Evolutionary conservation across 2,888 invertebrate species (phyloP).

Genomic region (Drosophila kanekoi): DNA sequence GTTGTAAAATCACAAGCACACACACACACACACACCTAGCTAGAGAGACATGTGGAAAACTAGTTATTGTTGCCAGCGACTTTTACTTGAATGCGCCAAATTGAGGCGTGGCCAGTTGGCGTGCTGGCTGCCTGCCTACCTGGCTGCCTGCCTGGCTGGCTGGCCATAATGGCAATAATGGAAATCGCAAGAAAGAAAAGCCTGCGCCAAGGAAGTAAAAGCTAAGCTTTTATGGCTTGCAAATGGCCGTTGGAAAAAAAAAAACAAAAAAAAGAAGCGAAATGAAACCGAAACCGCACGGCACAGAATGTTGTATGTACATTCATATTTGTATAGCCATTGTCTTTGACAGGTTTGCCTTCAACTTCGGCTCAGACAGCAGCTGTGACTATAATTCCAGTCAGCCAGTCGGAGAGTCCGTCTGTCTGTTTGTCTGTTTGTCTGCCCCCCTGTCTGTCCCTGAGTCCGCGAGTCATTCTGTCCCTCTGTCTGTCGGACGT

Average conservation of each 20-base stretch:
- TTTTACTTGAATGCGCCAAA: conserved; percentile 73
- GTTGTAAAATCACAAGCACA: conserved; percentile 58
- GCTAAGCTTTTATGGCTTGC: conserved; percentile 35
- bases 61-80: conserved; percentile 70
- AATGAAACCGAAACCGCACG: conserved; percentile 25
- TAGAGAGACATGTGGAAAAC: conserved; percentile 31
- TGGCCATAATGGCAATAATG: conserved; percentile 69
- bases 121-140: too few species aligned
- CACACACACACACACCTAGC: conserved; percentile 5
- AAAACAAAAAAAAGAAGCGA: conserved; percentile 36
- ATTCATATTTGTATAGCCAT: conserved; percentile 57
- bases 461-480: conserved; percentile 7
- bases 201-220: conserved; percentile 69
- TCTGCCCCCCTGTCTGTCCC: too few species aligned
- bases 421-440: conserved; percentile 3
- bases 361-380: conserved; percentile 74
- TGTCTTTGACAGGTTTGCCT: conserved; percentile 80
- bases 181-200: conserved; percentile 29
- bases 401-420: background rate
- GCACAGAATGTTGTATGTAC: conserved; percentile 40
- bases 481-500: conserved; percentile 34
- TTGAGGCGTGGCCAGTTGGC: conserved; percentile 67
- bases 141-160: too few species aligned
- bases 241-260: conserved; percentile 3
- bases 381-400: conserved; percentile 48